Percentiles rank a stretch among this genome's conserved stretches.
Conservation (phyloP, 2,113 vertebrate genomes). For the Oxyura jamaicensis region DNA sequence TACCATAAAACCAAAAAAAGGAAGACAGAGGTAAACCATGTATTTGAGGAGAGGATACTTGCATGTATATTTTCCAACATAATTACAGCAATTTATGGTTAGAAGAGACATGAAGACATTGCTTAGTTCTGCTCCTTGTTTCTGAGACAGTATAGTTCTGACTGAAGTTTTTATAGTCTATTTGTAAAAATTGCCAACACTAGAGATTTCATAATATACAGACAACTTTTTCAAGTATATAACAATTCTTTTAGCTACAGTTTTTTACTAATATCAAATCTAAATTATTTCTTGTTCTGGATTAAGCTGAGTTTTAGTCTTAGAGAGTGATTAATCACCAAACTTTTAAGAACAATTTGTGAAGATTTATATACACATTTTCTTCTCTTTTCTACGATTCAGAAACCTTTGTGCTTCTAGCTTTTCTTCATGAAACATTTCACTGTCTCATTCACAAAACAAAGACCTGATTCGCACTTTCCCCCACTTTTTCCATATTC, state of each 20-base stretch:
- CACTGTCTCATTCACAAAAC: neutral
- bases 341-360: neutral
- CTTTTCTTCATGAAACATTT: neutral
- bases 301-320: neutral
- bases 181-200: neutral
- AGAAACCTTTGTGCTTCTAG: neutral
- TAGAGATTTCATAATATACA: neutral
- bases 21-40: neutral
- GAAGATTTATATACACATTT: neutral
- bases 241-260: neutral
- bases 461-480: neutral
- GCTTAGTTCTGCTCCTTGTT: neutral
- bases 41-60: neutral
- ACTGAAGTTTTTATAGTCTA: neutral
- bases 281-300: neutral
- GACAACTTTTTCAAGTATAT: neutral
- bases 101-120: neutral
- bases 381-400: neutral
- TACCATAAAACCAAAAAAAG: neutral
- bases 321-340: neutral
- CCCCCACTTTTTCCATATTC: neutral
- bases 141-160: neutral
- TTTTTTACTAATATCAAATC: neutral
- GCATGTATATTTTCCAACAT: neutral
- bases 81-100: neutral